phyloP scores from a whole-genome alignment of 2,113 vertebrate genomes.

The Clarias macrocephalus region DNA sequence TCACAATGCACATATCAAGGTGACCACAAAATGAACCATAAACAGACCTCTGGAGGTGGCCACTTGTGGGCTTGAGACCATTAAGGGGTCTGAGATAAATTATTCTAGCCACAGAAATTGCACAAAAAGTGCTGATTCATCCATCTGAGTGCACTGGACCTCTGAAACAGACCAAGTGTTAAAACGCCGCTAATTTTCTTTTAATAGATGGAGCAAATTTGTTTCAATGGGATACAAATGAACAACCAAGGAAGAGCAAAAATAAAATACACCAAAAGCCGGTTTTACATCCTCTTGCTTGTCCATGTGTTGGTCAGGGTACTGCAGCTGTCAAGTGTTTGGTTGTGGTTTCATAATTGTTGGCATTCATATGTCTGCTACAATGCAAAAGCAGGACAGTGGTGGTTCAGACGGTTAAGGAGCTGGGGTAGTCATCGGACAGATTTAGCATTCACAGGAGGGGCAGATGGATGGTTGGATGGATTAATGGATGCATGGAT shows the following conservation, averaged over 20 bases:
- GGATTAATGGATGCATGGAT: no score
- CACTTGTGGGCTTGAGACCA: not conserved
- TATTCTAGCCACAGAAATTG: not conserved
- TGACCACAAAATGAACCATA: not conserved
- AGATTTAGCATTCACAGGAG: no score
- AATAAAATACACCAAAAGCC: not conserved
- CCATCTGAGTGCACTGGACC: not conserved
- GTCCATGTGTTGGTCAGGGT: not conserved
- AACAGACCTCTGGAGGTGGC: not conserved
- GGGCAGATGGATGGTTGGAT: no score
- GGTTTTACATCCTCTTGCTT: not conserved
- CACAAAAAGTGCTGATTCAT: not conserved
- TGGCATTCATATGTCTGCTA: not conserved
- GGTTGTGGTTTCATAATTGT: not conserved
- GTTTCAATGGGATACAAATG: not conserved
- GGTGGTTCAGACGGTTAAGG: no score
- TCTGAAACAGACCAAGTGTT: not conserved
- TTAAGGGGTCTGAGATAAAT: not conserved
- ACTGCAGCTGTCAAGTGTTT: not conserved
- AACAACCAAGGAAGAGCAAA: not conserved
- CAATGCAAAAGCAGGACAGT: not conserved
- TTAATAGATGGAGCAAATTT: not conserved
- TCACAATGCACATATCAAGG: not conserved
- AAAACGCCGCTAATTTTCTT: not conserved
- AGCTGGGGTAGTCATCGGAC: no score